These are phyloP conservation scores for Triops longicaudatus DNA, from an alignment of 1,140 invertebrate species.

Conservation along the genomic window DNA sequence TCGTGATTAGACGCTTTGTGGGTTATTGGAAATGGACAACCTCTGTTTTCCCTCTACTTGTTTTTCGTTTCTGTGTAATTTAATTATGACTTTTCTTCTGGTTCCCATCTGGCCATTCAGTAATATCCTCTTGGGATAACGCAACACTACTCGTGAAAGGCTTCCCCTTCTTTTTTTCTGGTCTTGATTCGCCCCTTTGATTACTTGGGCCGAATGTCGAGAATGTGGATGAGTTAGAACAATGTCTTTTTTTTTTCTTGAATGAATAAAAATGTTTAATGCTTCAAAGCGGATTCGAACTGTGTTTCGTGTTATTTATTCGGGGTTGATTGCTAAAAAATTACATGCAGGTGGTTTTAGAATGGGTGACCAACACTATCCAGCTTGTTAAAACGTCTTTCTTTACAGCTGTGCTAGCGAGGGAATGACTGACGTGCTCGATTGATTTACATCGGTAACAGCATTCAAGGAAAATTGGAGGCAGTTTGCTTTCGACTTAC, in stretches of 20 bases:
- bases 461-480: no score
- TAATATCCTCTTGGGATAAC: constrained; percentile 16
- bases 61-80: constrained; percentile 16
- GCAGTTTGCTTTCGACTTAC: no score
- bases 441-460: no score
- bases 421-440: no score
- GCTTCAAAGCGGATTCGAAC: background rate
- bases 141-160: constrained; percentile 16
- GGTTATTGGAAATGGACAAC: background rate
- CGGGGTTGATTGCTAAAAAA: no score
- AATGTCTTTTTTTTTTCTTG: constrained; percentile 11
- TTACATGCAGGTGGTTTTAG: no score
- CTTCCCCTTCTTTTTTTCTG: constrained; percentile 22
- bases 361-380: no score
- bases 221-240: constrained; percentile 3
- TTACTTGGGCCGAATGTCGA: constrained; percentile 2
- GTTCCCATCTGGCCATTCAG: constrained; percentile 20
- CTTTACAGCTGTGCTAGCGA: no score
- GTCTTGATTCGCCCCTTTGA: constrained; percentile 20
- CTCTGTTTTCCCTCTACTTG: background rate
- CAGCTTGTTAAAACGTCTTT: no score
- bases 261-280: constrained; percentile 16
- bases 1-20: background rate
- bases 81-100: constrained; percentile 22
- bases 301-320: background rate